Evolutionary conservation across 2,113 vertebrate species (phyloP), one percentile per base, ranked within the genome.

Genomic region (Numenius arquata): DNA sequence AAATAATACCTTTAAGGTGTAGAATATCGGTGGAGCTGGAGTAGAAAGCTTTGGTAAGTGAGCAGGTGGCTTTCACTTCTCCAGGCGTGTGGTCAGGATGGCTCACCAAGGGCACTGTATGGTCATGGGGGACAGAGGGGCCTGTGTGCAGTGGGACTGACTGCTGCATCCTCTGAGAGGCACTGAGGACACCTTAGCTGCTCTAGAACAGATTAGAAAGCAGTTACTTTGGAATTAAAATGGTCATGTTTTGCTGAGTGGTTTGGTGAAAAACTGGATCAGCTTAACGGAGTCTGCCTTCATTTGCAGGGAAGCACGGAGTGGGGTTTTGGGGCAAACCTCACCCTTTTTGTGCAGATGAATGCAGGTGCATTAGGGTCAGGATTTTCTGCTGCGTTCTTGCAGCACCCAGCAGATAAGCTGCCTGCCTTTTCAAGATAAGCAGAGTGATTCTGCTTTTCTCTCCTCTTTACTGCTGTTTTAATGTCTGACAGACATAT

Each of bases 51-150:
- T 21, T 75, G 66, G 18, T 76, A 14, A 15, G 20, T 4, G 43
- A 50, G 9, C 11, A 4, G 52, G 20, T 36, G 20, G 62, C 40
- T 78, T 34, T 75, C 9, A 5, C 6, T 47, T 62, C 38, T 21
- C 18, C 22, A 22, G 58, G 27, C 1, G 1, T 32, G 8, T 27
- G 18, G 41, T 59, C 17, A 30, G 30, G 23, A 3, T 17, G 27
- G 32, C 74, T 89, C 48, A 15, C 29, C 15, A 9, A 19, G 36
- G n/a, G 3, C 1, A 3, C n/a, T 14, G 3, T 8, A 3, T 2
- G 2, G 45, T 27, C 34, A 2, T 45, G 75, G 67, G 23, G 56
- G 43, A 34, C 11, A 59, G 36, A 50, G 40, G 12, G 8, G 16
- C 65, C 53, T 18, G 10, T 18, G 0, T 16, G 3, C 11, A 38